These are phyloP conservation scores for Periparus ater DNA, from an alignment of 2,797 vertebrate genomes.

Conservation along the genomic window DNA sequence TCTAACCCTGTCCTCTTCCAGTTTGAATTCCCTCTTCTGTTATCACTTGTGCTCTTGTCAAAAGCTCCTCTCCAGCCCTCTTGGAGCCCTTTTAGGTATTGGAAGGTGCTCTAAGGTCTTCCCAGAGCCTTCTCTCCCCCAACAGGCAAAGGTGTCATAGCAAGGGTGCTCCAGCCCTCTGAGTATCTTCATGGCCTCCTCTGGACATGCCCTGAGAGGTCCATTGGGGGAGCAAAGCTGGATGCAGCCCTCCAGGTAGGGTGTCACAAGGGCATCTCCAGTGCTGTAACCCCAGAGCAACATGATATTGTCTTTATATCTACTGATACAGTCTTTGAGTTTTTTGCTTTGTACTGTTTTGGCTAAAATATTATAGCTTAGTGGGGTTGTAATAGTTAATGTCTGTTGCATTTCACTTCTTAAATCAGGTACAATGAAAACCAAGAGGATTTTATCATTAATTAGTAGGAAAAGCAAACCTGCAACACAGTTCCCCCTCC, in stretches of 20 bases:
- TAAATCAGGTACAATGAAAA: not conserved
- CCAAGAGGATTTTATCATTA: not conserved
- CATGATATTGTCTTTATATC: not conserved
- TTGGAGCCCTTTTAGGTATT: not conserved
- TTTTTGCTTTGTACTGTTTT: not conserved
- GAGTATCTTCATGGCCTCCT: not conserved
- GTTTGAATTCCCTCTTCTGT: not conserved
- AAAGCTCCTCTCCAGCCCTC: not conserved
- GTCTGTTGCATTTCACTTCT: not conserved
- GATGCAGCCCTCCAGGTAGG: not conserved
- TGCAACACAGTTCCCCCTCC: not conserved
- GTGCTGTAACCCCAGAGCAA: not conserved
- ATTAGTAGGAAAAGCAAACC: conserved; percentile 5
- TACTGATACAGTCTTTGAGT: not conserved
- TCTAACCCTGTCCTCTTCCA: not conserved
- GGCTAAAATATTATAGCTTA: not conserved
- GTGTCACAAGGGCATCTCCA: not conserved
- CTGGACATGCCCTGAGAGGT: not conserved
- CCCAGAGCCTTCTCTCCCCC: not conserved
- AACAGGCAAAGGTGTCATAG: not conserved
- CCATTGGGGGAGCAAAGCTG: not conserved
- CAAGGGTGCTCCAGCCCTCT: not conserved
- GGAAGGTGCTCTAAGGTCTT: not conserved
- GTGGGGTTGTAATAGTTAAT: not conserved
- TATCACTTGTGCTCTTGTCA: not conserved